These are phyloP conservation scores for Phalacrocorax carbo DNA, from an alignment of 2,113 vertebrate species.

Conservation along the genomic window DNA sequence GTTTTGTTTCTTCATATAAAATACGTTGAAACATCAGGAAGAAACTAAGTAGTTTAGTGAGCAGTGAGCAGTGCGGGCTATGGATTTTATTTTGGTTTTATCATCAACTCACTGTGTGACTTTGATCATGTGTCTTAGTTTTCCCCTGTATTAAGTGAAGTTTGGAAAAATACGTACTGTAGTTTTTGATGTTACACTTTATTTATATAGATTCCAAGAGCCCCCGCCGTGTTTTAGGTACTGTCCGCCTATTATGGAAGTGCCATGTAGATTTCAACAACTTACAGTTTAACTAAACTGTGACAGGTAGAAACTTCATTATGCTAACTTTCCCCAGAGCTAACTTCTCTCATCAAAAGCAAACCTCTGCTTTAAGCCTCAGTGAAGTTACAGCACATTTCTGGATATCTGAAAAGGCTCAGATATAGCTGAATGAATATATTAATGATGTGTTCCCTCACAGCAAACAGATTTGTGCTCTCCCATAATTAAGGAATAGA, in stretches of 20 bases:
- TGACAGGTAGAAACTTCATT: background rate
- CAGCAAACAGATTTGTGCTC: conserved; percentile 4
- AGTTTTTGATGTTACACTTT: background rate
- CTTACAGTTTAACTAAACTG: background rate
- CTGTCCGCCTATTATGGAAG: background rate
- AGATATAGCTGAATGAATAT: background rate
- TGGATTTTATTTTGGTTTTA: conserved; percentile 15
- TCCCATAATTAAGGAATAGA: background rate
- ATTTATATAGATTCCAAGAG: background rate
- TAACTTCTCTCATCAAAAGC: background rate
- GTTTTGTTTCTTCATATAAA: background rate
- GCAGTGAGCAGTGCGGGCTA: background rate
- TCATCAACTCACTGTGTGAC: background rate
- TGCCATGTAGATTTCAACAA: background rate
- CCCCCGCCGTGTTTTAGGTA: background rate
- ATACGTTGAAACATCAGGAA: background rate
- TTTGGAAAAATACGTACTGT: background rate
- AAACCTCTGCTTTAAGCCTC: background rate
- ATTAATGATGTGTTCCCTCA: background rate
- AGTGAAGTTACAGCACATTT: background rate
- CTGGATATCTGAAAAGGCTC: background rate
- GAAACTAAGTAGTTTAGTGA: background rate
- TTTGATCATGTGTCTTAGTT: conserved; percentile 20
- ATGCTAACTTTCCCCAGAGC: background rate
- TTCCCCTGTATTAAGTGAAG: background rate